Conservation (phyloP, 2,113 vertebrate species). For the Corythornis cristatus region DNA sequence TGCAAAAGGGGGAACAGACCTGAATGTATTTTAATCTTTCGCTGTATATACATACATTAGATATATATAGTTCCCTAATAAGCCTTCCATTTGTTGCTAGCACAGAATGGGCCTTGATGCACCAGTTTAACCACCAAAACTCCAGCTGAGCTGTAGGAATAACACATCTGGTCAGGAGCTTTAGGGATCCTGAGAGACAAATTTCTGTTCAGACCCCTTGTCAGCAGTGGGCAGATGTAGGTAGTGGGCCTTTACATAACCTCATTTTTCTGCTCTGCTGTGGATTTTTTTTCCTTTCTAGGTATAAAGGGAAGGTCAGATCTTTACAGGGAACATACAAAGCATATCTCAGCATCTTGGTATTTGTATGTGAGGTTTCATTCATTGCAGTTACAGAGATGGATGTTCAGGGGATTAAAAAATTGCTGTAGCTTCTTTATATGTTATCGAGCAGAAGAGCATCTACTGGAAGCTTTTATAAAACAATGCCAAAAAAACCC, state of each 20-base stretch:
- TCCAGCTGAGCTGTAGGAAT: not conserved
- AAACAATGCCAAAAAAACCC: not conserved
- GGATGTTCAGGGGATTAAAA: not conserved
- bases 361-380: not conserved
- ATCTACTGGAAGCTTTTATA: not conserved
- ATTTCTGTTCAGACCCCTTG: not conserved
- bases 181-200: not conserved
- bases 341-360: not conserved
- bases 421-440: not conserved
- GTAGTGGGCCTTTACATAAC: not conserved
- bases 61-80: constrained; percentile 12
- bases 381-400: not conserved
- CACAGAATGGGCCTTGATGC: not conserved
- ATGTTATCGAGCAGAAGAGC: not conserved
- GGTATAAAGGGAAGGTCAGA: not conserved
- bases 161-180: not conserved
- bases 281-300: not conserved
- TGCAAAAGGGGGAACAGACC: not conserved
- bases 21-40: constrained; percentile 26
- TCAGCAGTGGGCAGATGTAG: not conserved
- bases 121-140: not conserved
- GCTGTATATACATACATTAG: not conserved
- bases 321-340: not conserved
- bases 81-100: constrained; percentile 2
- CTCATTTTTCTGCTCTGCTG: not conserved